Conservation (phyloP, 1,140 invertebrate species). For the Psix sp. region DNA sequence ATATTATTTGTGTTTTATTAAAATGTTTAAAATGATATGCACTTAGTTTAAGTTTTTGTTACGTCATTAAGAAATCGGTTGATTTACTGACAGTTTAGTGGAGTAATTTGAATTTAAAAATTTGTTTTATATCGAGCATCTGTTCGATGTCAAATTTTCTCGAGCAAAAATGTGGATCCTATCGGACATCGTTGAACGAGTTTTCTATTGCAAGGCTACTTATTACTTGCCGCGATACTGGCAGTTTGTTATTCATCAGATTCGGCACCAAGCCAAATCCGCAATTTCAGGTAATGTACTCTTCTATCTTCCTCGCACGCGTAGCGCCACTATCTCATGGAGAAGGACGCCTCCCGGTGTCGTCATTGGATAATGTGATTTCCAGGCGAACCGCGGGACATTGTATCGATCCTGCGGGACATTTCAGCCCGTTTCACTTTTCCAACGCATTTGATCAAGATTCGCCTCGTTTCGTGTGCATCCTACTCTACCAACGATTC, state of each 20-base stretch:
- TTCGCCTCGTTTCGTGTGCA: neutral
- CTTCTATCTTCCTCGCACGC: slow-evolving; percentile 2
- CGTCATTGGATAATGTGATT: slow-evolving; percentile 54
- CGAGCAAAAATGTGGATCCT: too few relatives aligned
- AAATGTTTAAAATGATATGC: too few relatives aligned
- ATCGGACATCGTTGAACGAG: too few relatives aligned
- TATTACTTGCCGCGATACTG: slow-evolving; percentile 30
- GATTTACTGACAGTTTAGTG: too few relatives aligned
- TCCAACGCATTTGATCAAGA: slow-evolving; percentile 26
- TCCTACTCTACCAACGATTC: too few relatives aligned
- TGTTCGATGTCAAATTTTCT: too few relatives aligned
- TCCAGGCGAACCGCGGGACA: slow-evolving; percentile 57
- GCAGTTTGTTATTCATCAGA: slow-evolving; percentile 33
- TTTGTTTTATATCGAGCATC: too few relatives aligned
- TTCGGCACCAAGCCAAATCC: slow-evolving; percentile 33
- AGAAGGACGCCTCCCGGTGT: slow-evolving; percentile 33
- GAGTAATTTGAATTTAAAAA: too few relatives aligned
- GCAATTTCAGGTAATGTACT: slow-evolving; percentile 47
- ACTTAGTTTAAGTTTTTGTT: too few relatives aligned
- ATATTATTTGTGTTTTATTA: too few relatives aligned
- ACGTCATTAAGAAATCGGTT: too few relatives aligned
- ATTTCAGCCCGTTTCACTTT: slow-evolving; percentile 38
- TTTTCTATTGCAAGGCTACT: neutral
- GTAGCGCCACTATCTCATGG: slow-evolving; percentile 18
- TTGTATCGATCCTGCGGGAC: slow-evolving; percentile 68